Evolutionary conservation across 1,140 invertebrate species (phyloP).

Genomic region (Heliconius melpomene): DNA sequence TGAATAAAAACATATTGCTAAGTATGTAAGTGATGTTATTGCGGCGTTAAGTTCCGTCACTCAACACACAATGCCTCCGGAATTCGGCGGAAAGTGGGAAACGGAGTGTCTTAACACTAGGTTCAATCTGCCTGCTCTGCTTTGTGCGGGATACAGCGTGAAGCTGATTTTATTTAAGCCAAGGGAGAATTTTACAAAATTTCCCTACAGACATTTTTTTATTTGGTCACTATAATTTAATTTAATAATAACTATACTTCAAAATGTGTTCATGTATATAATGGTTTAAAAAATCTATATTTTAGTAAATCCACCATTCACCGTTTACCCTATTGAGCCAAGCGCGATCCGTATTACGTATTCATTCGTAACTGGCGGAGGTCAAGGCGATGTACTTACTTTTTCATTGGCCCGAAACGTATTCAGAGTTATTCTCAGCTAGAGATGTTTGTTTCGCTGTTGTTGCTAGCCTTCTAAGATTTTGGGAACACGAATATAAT

Average conservation of each 20-base stretch:
- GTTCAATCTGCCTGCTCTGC: no score
- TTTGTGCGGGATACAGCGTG: background rate
- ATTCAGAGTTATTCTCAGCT: constrained; percentile 1
- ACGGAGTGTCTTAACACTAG: no score
- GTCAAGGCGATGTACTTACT: constrained; percentile 28
- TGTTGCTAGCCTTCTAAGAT: background rate
- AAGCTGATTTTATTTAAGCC: no score
- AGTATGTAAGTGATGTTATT: no score
- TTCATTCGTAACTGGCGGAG: constrained; percentile 20
- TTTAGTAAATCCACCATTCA: constrained; percentile 11
- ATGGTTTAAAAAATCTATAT: background rate
- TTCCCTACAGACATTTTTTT: no score
- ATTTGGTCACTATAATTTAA: no score
- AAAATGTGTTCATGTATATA: no score
- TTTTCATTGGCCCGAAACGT: constrained; percentile 21
- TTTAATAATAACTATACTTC: no score
- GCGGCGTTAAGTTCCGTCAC: no score
- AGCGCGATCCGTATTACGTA: constrained; percentile 26
- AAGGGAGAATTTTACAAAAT: no score
- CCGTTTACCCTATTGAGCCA: background rate
- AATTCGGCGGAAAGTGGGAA: no score
- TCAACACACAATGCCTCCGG: no score
- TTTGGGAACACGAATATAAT: background rate
- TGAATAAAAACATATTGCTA: background rate
- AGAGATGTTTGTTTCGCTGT: constrained; percentile 6